Conservation (phyloP, 2,113 vertebrate species). For the Parus major region DNA sequence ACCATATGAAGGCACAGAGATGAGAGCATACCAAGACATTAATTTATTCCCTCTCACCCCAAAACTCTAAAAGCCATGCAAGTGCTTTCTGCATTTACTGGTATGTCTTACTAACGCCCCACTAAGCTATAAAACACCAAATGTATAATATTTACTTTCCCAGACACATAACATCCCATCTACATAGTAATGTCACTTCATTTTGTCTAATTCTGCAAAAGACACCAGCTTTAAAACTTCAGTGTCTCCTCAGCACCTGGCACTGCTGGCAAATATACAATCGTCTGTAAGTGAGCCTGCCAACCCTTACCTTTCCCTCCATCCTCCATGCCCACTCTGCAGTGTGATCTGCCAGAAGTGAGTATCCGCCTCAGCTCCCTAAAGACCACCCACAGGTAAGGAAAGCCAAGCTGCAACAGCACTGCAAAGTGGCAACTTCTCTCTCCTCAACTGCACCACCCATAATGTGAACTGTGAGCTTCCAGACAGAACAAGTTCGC, state of each 20-base stretch:
- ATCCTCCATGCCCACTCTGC: background rate
- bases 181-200: background rate
- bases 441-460: background rate
- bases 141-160: background rate
- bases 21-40: background rate
- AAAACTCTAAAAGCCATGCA: background rate
- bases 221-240: background rate
- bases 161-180: background rate
- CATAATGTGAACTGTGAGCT: accelerated
- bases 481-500: accelerated
- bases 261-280: background rate
- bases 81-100: background rate
- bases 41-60: background rate
- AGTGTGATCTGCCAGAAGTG: background rate
- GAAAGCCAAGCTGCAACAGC: background rate
- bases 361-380: background rate
- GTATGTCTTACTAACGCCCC: background rate
- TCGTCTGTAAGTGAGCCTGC: background rate
- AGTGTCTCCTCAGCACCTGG: background rate
- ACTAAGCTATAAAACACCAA: background rate
- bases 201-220: background rate
- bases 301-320: background rate
- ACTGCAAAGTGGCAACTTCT: background rate
- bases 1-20: background rate
- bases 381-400: background rate